Base-by-base conservation (phyloP, 2,113 vertebrate species). In the Dicrurus megarhynchus region DNA sequence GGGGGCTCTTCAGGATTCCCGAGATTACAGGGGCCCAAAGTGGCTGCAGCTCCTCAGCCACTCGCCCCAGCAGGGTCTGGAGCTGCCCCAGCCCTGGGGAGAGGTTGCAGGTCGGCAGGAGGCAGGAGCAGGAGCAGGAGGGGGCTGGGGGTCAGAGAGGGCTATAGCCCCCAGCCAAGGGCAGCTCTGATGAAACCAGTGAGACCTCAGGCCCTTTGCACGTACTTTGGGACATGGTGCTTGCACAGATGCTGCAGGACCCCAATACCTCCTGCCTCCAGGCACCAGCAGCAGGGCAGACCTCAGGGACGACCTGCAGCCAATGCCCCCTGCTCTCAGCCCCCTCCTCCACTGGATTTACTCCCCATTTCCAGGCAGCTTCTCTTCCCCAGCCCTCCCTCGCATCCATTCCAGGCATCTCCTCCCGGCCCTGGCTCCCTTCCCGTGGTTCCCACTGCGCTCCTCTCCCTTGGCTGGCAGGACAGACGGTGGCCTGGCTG, bases 171-270 rank as follows among this genome's bases (percentile, higher is more conserved):
- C 49, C 41, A 35, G 21, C 11, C 10, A 3, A 68, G 30, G 16
- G 64, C 59, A 63, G 30, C 13, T 47, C 33, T 69, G 84, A 35
- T 0, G 5, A 24, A 87, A 20, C 11, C 2, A 17, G 41, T 2
- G 30, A 63, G 18, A 64, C 2, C 0, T 32, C 28, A 32, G 14
- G 20, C 61, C 9, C 3, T 27, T 8, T 22, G 42, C 23, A 9
- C 1, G 1, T 10, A 0, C 30, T 9, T 53, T 19, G 50, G 67
- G 32, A 35, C 68, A 33, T 0, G 0, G 26, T 23, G 71, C 14
- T 37, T 13, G 60, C 69, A 49, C 39, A 22, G 17, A 3, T 15
- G 0, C 35, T 50, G 33, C 57, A 41, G 80, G 24, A 60, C 65
- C 4, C 42, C 1, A 2, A 3, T 1, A 7, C 32, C 24, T 20